Evolutionary conservation across 2,888 invertebrate genomes (phyloP).

Genomic region (Bellardia pandia): DNA sequence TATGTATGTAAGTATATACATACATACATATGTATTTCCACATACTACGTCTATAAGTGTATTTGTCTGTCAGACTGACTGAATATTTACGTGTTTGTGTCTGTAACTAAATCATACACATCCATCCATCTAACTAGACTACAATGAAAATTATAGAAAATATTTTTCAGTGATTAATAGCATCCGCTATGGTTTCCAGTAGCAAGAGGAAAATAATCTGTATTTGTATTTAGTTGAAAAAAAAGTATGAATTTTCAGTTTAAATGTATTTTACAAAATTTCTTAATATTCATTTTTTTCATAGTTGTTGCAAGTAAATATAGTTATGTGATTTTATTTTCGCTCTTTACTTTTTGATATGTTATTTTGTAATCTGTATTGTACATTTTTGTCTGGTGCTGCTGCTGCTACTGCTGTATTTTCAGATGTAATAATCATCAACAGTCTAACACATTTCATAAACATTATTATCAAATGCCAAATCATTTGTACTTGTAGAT

Average conservation of each 20-base stretch:
- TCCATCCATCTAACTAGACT: conserved; percentile 49
- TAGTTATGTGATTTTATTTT: conserved; percentile 33
- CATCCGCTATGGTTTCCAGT: conserved; percentile 71
- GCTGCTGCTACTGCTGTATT: not conserved
- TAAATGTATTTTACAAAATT: conserved; percentile 51
- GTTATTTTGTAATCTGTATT: conserved; percentile 31
- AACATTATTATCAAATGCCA: conserved; percentile 54
- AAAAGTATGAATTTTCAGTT: conserved; percentile 53
- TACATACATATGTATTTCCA: conserved; percentile 29
- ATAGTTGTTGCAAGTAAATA: not conserved
- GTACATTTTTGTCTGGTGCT: not conserved
- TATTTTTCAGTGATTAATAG: conserved; percentile 65
- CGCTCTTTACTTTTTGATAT: conserved; percentile 5
- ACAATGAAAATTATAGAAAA: conserved; percentile 47
- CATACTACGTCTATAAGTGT: conserved; percentile 18
- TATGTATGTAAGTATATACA: not conserved
- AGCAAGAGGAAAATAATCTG: conserved; percentile 18
- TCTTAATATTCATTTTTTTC: conserved; percentile 46
- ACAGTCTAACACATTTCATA: conserved; percentile 6
- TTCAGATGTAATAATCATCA: conserved; percentile 16
- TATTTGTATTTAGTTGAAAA: not conserved
- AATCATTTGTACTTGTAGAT: conserved; percentile 8
- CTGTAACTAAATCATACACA: conserved; percentile 3
- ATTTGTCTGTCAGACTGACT: conserved; percentile 13
- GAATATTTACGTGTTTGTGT: conserved; percentile 26